Evolutionary conservation across 2,113 vertebrate species (phyloP).

Genomic region (Ranitomeya imitator): DNA sequence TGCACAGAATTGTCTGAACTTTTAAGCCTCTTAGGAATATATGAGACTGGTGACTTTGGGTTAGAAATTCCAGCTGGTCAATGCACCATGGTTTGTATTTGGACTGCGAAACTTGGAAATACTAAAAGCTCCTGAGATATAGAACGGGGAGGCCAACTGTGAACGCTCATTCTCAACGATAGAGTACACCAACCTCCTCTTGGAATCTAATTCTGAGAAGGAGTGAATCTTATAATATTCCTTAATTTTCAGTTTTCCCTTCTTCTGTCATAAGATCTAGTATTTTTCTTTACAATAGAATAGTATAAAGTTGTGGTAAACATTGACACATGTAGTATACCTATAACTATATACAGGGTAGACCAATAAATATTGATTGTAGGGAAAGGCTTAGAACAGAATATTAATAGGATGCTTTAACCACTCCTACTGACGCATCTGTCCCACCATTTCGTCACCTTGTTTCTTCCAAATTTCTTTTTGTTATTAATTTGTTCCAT

Average conservation of each 20-base stretch:
- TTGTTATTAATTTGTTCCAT: not conserved
- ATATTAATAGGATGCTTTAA: not conserved
- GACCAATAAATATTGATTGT: not conserved
- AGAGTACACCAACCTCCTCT: not conserved
- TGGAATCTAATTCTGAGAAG: not conserved
- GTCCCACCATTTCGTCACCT: conserved; percentile 10
- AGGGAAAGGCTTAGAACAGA: conserved; percentile 8
- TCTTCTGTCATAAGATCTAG: not conserved
- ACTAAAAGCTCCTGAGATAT: too few species aligned
- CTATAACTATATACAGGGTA: not conserved
- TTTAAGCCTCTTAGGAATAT: too few species aligned
- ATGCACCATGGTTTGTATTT: too few species aligned
- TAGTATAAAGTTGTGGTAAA: conserved; percentile 16
- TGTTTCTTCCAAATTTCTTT: not conserved
- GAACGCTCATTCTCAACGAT: not conserved
- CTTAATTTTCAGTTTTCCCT: not conserved
- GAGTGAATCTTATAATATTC: not conserved
- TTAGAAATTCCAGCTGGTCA: too few species aligned
- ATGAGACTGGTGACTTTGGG: too few species aligned
- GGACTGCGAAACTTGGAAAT: too few species aligned
- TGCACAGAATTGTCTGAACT: too few species aligned
- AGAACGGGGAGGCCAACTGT: not conserved
- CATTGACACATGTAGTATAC: conserved; percentile 22
- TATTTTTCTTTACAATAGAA: not conserved
- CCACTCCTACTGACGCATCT: conserved; percentile 15